phyloP scores from a whole-genome alignment of 2,888 invertebrate genomes.

The Salticus scenicus region DNA sequence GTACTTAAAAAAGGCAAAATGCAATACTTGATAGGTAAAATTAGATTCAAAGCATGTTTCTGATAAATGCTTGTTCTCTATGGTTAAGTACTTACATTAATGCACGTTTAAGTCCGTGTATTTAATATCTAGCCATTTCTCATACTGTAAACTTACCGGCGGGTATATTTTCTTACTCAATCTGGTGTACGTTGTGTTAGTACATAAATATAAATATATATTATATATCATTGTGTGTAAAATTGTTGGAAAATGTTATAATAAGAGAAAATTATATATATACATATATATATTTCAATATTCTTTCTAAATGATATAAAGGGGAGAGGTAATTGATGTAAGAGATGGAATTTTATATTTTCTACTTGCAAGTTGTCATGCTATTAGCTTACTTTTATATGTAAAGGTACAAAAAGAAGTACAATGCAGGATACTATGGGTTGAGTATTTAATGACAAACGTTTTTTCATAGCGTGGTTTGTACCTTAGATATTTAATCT shows the following conservation, averaged over 20 bases:
- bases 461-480: slow-evolving; percentile 57
- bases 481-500: slow-evolving; percentile 45
- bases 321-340: slow-evolving; percentile 36
- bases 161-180: slow-evolving; percentile 70
- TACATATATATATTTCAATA: slow-evolving; percentile 67
- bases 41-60: slow-evolving; percentile 42
- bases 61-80: slow-evolving; percentile 53
- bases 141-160: slow-evolving; percentile 65
- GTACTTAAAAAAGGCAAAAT: slow-evolving; percentile 47
- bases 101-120: slow-evolving; percentile 59
- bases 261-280: slow-evolving; percentile 38
- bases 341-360: slow-evolving; percentile 67
- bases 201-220: slow-evolving; percentile 62
- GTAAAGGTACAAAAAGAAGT: slow-evolving; percentile 61
- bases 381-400: slow-evolving; percentile 70
- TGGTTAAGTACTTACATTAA: slow-evolving; percentile 50
- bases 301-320: slow-evolving; percentile 68
- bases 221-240: slow-evolving; percentile 68
- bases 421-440: slow-evolving; percentile 40
- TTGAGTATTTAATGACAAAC: slow-evolving; percentile 31
- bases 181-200: slow-evolving; percentile 67
- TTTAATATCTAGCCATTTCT: slow-evolving; percentile 65
- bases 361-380: slow-evolving; percentile 67
- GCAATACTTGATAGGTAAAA: slow-evolving; percentile 21
- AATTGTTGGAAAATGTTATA: slow-evolving; percentile 66